Evolutionary conservation across 2,113 vertebrate species (phyloP).

Genomic region (Nannobrachium achirus): DNA sequence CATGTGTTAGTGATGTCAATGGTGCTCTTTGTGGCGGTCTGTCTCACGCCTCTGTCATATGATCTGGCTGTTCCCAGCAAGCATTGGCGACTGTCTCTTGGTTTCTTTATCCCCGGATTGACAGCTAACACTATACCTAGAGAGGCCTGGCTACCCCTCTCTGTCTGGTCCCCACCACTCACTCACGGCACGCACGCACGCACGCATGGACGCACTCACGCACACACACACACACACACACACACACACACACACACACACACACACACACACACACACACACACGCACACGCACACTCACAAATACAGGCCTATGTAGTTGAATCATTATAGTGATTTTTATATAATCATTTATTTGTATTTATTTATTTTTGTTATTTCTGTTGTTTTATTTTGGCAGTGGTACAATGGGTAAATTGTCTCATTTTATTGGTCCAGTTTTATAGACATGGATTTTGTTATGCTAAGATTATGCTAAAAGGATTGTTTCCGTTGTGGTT

Average conservation of each 20-base stretch:
- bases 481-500: too few relatives aligned
- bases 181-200: background rate
- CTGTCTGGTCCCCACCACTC: slow-evolving; percentile 6
- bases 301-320: slow-evolving; percentile 2
- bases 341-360: too few relatives aligned
- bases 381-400: too few relatives aligned
- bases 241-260: background rate
- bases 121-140: slow-evolving; percentile 41
- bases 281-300: background rate
- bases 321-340: background rate
- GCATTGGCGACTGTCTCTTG: slow-evolving; percentile 45
- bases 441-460: too few relatives aligned
- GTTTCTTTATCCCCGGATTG: slow-evolving; percentile 61
- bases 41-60: slow-evolving; percentile 56
- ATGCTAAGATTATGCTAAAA: too few relatives aligned
- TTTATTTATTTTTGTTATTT: too few relatives aligned
- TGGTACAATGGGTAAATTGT: too few relatives aligned
- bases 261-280: background rate
- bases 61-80: slow-evolving; percentile 66
- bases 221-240: background rate
- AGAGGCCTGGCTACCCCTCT: slow-evolving; percentile 7
- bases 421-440: too few relatives aligned
- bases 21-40: slow-evolving; percentile 48
- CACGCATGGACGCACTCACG: background rate
- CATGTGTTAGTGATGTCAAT: slow-evolving; percentile 47